Evolutionary conservation across 2,888 invertebrate species (phyloP).

Genomic region (Sicus ferrugineus): DNA sequence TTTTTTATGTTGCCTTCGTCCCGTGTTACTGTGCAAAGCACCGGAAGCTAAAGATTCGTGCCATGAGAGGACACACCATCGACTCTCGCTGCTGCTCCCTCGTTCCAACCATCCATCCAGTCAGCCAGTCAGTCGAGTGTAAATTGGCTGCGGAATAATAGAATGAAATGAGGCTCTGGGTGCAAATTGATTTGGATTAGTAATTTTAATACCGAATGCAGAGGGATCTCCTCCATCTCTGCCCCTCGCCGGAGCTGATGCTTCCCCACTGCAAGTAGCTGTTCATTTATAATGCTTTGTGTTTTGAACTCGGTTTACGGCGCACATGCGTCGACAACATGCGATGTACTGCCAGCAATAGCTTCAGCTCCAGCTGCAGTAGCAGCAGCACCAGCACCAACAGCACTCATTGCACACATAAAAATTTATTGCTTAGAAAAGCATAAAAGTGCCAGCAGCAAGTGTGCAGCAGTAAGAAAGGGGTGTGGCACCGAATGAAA

Average conservation of each 20-base stretch:
- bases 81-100: slow-evolving; percentile 8
- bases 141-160: slow-evolving; percentile 58
- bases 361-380: slow-evolving; percentile 9
- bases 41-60: background rate
- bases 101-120: too few species aligned
- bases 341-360: slow-evolving; percentile 1
- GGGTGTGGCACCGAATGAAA: background rate
- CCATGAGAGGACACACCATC: background rate
- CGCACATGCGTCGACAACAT: slow-evolving; percentile 13
- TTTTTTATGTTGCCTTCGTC: background rate
- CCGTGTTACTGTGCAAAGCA: background rate
- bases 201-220: slow-evolving; percentile 37
- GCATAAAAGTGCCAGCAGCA: slow-evolving; percentile 28
- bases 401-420: slow-evolving; percentile 34
- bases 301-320: slow-evolving; percentile 19
- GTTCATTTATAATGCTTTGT: background rate
- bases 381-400: background rate
- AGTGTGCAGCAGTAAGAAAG: background rate
- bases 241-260: background rate
- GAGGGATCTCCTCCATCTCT: background rate
- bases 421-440: slow-evolving; percentile 42
- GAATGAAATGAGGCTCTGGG: slow-evolving; percentile 62
- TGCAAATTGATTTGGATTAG: slow-evolving; percentile 63
- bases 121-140: slow-evolving; percentile 35
- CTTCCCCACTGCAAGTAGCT: background rate